A percentile compares a stretch with the other conserved stretches of the same genome.
Conservation (phyloP, 2,113 vertebrate species). For the Ciconia maguari region DNA sequence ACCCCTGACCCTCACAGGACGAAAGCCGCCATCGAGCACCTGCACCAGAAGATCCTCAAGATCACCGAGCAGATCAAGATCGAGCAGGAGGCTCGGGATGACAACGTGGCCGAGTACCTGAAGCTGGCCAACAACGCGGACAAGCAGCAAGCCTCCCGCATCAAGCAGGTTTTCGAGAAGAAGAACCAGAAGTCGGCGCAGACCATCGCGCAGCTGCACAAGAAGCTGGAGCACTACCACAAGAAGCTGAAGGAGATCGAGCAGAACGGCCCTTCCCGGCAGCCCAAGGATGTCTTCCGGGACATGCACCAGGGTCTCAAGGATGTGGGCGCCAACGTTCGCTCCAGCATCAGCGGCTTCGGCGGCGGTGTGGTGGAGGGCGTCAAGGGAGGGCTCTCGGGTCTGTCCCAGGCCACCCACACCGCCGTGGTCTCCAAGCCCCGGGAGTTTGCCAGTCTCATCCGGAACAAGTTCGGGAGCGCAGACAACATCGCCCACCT, state of each 20-base stretch:
- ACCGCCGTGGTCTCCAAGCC: conserved; percentile 95
- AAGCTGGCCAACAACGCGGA: conserved; percentile 97
- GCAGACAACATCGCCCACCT: conserved; percentile 96
- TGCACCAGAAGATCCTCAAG: conserved; percentile 98
- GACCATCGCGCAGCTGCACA: conserved; percentile 96
- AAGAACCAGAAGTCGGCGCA: conserved; percentile 99
- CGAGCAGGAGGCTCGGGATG: conserved; percentile 95
- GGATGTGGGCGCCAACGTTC: conserved; percentile 93
- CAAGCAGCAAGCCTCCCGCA: conserved; percentile 93
- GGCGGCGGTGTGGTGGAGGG: conserved; percentile 94
- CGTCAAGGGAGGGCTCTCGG: conserved; percentile 92
- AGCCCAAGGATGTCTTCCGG: conserved; percentile 95
- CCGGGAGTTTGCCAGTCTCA: conserved; percentile 94
- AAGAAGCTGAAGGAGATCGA: conserved; percentile 96
- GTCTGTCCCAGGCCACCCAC: conserved; percentile 89
- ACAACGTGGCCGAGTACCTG: conserved; percentile 97
- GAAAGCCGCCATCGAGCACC: conserved; percentile 90
- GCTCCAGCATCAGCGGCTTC: conserved; percentile 95
- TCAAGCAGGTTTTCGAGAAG: conserved; percentile 99
- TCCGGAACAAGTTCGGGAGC: conserved; percentile 97
- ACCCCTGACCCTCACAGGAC: conserved; percentile 88
- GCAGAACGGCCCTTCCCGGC: conserved; percentile 93
- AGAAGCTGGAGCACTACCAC: conserved; percentile 97
- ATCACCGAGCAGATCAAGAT: conserved; percentile 98
- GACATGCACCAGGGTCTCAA: conserved; percentile 98